Evolutionary conservation across 2,113 vertebrate genomes (phyloP).

Genomic region (Perognathus longimembris): DNA sequence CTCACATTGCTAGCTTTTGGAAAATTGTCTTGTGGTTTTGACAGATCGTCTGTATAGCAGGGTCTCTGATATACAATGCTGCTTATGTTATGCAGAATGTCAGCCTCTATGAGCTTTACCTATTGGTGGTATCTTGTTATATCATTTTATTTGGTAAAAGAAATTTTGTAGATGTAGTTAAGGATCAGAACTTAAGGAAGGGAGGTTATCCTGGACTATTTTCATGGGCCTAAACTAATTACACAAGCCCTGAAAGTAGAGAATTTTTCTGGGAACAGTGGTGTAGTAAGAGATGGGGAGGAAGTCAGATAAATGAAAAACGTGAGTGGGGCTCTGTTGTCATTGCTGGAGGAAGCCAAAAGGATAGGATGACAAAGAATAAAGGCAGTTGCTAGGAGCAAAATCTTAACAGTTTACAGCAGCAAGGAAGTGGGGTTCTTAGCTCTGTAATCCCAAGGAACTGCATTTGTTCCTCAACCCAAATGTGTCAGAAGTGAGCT

Average conservation of each 20-base stretch:
- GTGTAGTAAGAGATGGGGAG: not conserved
- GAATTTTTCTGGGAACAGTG: not conserved
- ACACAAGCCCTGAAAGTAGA: not conserved
- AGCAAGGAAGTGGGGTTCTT: not conserved
- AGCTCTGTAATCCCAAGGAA: not conserved
- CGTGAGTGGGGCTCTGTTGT: not conserved
- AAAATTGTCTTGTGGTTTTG: constrained; percentile 7
- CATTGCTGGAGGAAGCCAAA: not conserved
- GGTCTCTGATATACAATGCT: not conserved
- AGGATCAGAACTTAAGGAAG: not conserved
- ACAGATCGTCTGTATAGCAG: not conserved
- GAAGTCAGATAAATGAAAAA: not conserved
- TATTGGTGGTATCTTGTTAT: not conserved
- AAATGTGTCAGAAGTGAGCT: not conserved
- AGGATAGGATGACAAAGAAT: not conserved
- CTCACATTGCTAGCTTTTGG: not conserved
- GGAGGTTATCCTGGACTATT: not conserved
- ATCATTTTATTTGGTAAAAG: constrained; percentile 16
- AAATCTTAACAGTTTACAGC: not conserved
- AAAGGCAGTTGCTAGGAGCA: not conserved
- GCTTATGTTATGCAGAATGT: not conserved
- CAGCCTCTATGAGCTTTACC: not conserved
- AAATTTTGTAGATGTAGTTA: constrained; percentile 1
- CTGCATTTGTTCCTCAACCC: not conserved
- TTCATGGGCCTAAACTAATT: not conserved